These are phyloP conservation scores for Amia ocellicauda DNA, from an alignment of 2,113 vertebrate species.

Conservation along the genomic window DNA sequence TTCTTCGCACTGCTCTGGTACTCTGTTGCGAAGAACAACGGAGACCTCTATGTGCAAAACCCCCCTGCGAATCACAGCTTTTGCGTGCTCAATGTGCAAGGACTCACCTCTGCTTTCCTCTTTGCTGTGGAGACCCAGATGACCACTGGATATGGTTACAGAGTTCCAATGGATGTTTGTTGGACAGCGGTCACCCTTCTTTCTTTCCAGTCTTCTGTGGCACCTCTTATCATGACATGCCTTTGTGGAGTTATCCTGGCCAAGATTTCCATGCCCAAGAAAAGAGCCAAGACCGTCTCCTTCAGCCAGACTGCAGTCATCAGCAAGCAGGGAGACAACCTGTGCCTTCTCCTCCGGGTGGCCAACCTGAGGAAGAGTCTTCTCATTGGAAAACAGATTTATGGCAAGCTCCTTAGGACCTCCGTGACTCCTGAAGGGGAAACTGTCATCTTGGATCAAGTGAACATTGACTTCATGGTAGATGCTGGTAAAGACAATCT, in stretches of 20 bases:
- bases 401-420: slow-evolving; percentile 87
- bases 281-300: slow-evolving; percentile 87
- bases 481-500: slow-evolving; percentile 91
- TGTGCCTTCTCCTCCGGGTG: slow-evolving; percentile 87
- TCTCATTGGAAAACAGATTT: slow-evolving; percentile 90
- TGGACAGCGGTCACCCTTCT: slow-evolving; percentile 81
- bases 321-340: slow-evolving; percentile 77
- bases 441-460: slow-evolving; percentile 91
- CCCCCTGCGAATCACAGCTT: slow-evolving; percentile 68
- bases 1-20: slow-evolving; percentile 94
- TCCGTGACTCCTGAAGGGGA: slow-evolving; percentile 85
- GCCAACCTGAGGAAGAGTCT: slow-evolving; percentile 93
- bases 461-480: slow-evolving; percentile 84
- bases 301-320: slow-evolving; percentile 92
- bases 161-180: slow-evolving; percentile 79
- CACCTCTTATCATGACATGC: slow-evolving; percentile 87
- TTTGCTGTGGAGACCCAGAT: slow-evolving; percentile 95
- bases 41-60: slow-evolving; percentile 83
- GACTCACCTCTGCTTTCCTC: slow-evolving; percentile 85
- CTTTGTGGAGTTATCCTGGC: slow-evolving; percentile 90
- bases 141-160: slow-evolving; percentile 87
- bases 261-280: slow-evolving; percentile 89
- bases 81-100: slow-evolving; percentile 78
- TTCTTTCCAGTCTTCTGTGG: slow-evolving; percentile 80
- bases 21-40: slow-evolving; percentile 77